These are phyloP conservation scores for Neodiprion pinetum DNA, from an alignment of 1,140 invertebrate genomes.

Conservation along the genomic window DNA sequence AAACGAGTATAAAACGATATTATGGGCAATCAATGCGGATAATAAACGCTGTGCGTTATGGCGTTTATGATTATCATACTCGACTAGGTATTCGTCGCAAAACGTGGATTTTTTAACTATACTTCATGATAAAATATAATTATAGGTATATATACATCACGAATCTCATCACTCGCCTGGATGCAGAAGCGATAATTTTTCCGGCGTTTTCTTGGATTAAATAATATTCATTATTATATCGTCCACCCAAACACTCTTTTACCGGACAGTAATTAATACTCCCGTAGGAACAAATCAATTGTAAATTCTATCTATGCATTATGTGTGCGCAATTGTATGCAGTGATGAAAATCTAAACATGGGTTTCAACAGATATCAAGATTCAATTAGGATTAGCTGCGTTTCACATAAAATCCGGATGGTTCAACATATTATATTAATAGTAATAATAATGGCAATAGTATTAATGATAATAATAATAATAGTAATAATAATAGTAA, in stretches of 20 bases:
- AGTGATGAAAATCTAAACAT: not conserved
- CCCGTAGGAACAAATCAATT: not conserved
- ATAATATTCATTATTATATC: not conserved
- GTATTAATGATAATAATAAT: not conserved
- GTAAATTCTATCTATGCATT: not conserved
- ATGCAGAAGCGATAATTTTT: not conserved
- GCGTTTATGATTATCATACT: not conserved
- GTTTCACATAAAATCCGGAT: not conserved
- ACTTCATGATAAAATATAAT: too few relatives aligned
- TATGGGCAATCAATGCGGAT: not conserved
- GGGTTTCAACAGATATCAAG: not conserved
- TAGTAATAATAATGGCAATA: not conserved
- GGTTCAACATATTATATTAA: not conserved
- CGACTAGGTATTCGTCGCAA: not conserved
- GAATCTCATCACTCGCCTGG: too few relatives aligned
- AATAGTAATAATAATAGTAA: slow-evolving; percentile 15
- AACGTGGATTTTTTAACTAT: too few relatives aligned
- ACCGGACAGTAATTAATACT: not conserved
- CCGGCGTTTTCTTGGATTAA: not conserved
- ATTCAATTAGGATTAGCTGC: not conserved
- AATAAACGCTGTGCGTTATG: not conserved
- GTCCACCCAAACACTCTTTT: not conserved
- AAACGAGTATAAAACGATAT: not conserved
- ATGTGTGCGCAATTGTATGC: too few relatives aligned
- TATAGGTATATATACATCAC: too few relatives aligned